Evolutionary conservation across 1,140 invertebrate species (phyloP).

Genomic region (Ceratoteleas bidentatus): DNA sequence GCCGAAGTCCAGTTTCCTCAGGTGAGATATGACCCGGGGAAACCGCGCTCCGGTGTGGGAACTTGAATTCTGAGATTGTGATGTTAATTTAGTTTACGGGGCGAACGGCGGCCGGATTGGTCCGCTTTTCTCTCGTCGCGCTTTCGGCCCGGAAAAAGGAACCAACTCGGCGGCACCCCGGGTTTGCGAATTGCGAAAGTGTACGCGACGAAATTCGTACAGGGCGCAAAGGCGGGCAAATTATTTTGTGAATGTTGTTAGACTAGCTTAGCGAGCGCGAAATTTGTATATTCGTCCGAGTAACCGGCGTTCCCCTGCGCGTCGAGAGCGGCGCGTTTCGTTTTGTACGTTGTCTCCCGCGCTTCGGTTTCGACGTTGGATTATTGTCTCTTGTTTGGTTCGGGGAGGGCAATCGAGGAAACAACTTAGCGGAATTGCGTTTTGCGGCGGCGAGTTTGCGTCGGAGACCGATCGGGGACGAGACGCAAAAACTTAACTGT

Average conservation of each 20-base stretch:
- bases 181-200: too few species aligned
- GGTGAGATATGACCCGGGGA: background rate
- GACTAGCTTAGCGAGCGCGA: slow-evolving; percentile 45
- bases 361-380: background rate
- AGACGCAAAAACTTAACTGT: too few species aligned
- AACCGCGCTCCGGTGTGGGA: background rate
- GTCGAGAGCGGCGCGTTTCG: too few species aligned
- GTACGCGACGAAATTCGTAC: too few species aligned
- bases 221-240: background rate
- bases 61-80: slow-evolving; percentile 15
- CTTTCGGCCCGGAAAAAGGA: too few species aligned
- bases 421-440: slow-evolving; percentile 19
- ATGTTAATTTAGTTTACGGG: slow-evolving; percentile 32
- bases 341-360: background rate
- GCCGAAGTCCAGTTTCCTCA: slow-evolving; percentile 4
- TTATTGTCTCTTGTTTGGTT: slow-evolving; percentile 24
- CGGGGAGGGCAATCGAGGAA: background rate
- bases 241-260: slow-evolving; percentile 50
- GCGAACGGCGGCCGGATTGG: slow-evolving; percentile 49
- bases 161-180: too few species aligned
- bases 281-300: slow-evolving; percentile 52
- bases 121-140: too few species aligned
- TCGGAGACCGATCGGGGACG: too few species aligned
- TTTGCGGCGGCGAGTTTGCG: background rate
- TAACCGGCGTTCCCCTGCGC: slow-evolving; percentile 45